Conservation (phyloP, 2,888 invertebrate genomes). For the Tupiocoris notatus region DNA sequence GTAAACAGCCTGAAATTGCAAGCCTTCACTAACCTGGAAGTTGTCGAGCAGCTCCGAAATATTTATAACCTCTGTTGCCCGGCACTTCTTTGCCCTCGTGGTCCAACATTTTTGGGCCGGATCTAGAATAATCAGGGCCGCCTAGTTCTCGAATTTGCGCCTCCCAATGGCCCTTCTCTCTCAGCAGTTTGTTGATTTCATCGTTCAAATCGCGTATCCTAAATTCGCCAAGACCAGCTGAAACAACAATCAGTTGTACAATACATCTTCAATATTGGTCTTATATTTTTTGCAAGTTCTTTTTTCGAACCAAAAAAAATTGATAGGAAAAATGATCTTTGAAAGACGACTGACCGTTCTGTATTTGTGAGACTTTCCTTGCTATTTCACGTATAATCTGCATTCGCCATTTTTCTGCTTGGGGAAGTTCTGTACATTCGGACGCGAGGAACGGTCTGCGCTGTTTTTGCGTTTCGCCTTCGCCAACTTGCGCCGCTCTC, state of each 20-base stretch:
- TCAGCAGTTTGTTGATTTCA: slow-evolving; percentile 95
- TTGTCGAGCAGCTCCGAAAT: slow-evolving; percentile 97
- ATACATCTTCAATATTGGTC: too few relatives aligned
- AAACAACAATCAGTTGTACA: slow-evolving; percentile 48
- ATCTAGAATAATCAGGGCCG: slow-evolving; percentile 88
- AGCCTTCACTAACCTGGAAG: slow-evolving; percentile 78
- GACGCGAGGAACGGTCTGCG: slow-evolving; percentile 91
- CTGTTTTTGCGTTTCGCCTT: slow-evolving; percentile 74
- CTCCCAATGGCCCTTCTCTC: slow-evolving; percentile 98
- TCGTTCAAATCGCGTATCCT: slow-evolving; percentile 97
- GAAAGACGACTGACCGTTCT: slow-evolving; percentile 68
- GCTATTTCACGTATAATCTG: slow-evolving; percentile 97
- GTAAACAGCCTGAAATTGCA: too few relatives aligned
- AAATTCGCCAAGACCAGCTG: slow-evolving; percentile 97
- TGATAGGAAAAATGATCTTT: background rate
- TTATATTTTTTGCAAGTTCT: too few relatives aligned
- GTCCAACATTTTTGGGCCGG: slow-evolving; percentile 90
- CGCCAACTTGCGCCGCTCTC: slow-evolving; percentile 93
- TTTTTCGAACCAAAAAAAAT: too few relatives aligned
- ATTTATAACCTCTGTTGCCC: slow-evolving; percentile 97
- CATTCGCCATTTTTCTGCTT: slow-evolving; percentile 94
- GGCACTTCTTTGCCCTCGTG: slow-evolving; percentile 95
- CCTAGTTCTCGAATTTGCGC: slow-evolving; percentile 92
- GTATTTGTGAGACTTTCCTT: slow-evolving; percentile 98
- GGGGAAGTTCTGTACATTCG: slow-evolving; percentile 86